Base-by-base conservation (phyloP, 1,140 invertebrate genomes). In the Drosophila subpulchrella region DNA sequence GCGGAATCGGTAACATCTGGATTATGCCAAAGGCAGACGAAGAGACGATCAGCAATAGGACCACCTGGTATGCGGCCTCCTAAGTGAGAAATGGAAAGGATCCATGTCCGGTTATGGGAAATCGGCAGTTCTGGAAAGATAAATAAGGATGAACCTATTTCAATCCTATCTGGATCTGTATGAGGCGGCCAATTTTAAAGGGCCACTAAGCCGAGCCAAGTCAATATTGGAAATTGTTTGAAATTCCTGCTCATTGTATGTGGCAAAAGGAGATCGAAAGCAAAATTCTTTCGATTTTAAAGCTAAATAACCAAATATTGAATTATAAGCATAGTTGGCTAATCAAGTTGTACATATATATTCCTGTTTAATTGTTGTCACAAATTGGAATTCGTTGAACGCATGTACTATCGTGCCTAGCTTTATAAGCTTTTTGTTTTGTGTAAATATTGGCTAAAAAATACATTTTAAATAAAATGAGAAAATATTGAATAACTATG, bases 1-100 rank as follows among this genome's bases (percentile, higher is more conserved):
- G 91, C 46, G 91, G 91, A 20, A 91, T 92, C 24, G 91, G 91
- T 0, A 91, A 91, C 36, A 91, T 92, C 7, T 91, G 91, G 90
- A 65, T 73, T 54, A 67, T 91, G 73, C 91, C 91, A 7, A 92
- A 90, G 7, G 71, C 91, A 4, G 91, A 92, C 2, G 79, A 77
- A 36, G 91, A 92, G 0, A 55, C 73, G 1, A 54, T 47, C 41
- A 75, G 71, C 36, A 83, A 91, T 74, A 84, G 84, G 1, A 79
- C 88, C 6, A 92, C 91, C 10, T 92, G 91, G 91, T 92, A 92
- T 74, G 84, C 91, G 0, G 73, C 75, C 38, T 24, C 67, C 11
- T 82, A 83, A 44, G 36, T 38, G 15, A 5, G 4, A 39, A 3
- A 32, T 12, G 36, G 27, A 58, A 10, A n/a, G 20, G 17, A 53